phyloP scores from a whole-genome alignment of 1,140 invertebrate genomes.

The Ridgeia piscesae region DNA sequence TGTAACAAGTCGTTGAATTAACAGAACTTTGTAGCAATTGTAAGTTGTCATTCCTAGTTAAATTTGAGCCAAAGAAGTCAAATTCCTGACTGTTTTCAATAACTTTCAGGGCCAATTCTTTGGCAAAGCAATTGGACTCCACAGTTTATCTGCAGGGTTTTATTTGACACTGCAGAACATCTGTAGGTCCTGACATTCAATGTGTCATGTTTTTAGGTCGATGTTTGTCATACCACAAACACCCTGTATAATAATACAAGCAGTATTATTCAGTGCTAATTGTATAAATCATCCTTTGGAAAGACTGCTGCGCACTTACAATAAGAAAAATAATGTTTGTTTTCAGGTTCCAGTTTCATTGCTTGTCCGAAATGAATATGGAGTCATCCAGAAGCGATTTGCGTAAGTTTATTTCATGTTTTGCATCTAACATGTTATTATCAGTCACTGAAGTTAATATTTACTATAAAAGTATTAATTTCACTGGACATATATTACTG shows the following conservation, averaged over 20 bases:
- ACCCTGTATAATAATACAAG: not conserved
- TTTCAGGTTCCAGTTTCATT: not conserved
- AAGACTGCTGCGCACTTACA: not conserved
- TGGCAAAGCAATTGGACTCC: not conserved
- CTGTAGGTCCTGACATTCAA: not conserved
- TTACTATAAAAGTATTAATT: too few relatives aligned
- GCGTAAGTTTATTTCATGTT: not conserved
- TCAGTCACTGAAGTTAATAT: not conserved
- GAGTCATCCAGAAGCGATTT: not conserved
- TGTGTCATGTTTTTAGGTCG: not conserved
- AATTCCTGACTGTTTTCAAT: not conserved
- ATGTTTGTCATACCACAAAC: not conserved
- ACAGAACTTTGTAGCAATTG: too few relatives aligned
- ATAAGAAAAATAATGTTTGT: not conserved
- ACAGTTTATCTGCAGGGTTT: not conserved
- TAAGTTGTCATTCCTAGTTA: not conserved
- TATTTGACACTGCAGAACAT: not conserved
- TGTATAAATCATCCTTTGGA: not conserved
- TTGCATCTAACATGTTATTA: not conserved
- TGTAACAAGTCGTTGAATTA: too few relatives aligned
- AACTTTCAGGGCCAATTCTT: not conserved
- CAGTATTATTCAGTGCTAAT: not conserved
- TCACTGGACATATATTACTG: too few relatives aligned
- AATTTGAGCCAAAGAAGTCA: slow-evolving; percentile 2
- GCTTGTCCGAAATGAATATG: not conserved